A percentile compares a stretch with the other conserved stretches of the same genome.
These are phyloP conservation scores for Bimastos eiseni DNA, from an alignment of 2,888 invertebrate species.

Conservation along the genomic window DNA sequence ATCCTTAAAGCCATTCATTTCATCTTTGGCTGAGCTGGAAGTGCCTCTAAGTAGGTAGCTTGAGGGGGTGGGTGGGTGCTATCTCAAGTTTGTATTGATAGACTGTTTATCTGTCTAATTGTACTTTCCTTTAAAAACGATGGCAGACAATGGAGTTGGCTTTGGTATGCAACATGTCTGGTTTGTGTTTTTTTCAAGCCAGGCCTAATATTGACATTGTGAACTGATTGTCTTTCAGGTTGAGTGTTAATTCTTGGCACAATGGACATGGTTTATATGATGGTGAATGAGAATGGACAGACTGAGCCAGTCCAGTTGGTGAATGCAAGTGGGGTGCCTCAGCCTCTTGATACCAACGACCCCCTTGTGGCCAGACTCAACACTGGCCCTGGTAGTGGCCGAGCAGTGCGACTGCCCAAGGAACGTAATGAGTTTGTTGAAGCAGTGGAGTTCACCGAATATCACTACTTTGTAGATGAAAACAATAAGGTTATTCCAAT, in stretches of 20 bases:
- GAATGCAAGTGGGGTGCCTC: conserved; percentile 8
- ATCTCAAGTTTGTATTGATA: too few relatives aligned
- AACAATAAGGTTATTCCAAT: conserved; percentile 19
- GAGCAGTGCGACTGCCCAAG: background rate
- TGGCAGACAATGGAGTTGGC: too few relatives aligned
- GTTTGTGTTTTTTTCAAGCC: background rate
- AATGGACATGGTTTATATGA: background rate
- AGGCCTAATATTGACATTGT: too few relatives aligned
- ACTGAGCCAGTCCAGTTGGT: conserved; percentile 7
- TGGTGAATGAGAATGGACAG: conserved; percentile 22
- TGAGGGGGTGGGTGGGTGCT: too few relatives aligned
- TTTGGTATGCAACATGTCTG: background rate
- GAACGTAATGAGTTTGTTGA: background rate
- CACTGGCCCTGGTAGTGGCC: conserved; percentile 20
- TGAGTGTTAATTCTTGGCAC: background rate
- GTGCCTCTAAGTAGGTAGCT: too few relatives aligned
- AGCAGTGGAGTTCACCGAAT: conserved; percentile 1
- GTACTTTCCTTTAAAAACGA: too few relatives aligned
- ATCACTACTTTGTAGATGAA: conserved; percentile 21
- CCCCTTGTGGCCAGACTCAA: conserved; percentile 9
- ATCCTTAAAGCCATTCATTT: too few relatives aligned
- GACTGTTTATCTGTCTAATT: too few relatives aligned
- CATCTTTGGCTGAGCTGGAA: too few relatives aligned
- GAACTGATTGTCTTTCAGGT: background rate
- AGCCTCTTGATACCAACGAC: background rate